phyloP scores from a whole-genome alignment of 2,888 invertebrate genomes.

The Saturnia japonica region DNA sequence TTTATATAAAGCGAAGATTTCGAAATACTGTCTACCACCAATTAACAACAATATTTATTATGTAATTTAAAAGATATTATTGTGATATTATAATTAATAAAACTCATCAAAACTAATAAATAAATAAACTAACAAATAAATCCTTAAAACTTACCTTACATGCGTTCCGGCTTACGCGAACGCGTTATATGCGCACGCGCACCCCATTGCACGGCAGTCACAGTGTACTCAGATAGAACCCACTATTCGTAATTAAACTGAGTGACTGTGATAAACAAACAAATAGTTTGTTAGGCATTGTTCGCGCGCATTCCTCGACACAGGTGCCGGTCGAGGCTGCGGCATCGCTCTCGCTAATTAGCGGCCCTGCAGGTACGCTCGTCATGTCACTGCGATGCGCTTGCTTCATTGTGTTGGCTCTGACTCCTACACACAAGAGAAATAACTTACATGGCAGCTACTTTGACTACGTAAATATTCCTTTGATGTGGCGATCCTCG shows the following conservation, averaged over 20 bases:
- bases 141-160: too few relatives aligned
- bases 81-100: too few relatives aligned
- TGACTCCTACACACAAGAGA: neutral
- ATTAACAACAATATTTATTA: too few relatives aligned
- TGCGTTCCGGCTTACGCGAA: too few relatives aligned
- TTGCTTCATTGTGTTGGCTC: neutral
- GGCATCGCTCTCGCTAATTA: constrained; percentile 2
- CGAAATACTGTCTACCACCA: too few relatives aligned
- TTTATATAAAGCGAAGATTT: too few relatives aligned
- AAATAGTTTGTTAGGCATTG: constrained; percentile 31
- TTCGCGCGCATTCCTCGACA: constrained; percentile 14
- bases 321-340: neutral
- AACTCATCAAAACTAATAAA: too few relatives aligned
- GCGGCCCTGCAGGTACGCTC: neutral
- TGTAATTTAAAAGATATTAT: too few relatives aligned
- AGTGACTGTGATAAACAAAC: constrained; percentile 63
- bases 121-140: too few relatives aligned
- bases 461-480: neutral
- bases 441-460: neutral
- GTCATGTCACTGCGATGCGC: neutral
- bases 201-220: neutral
- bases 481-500: neutral
- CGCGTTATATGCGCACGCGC: neutral
- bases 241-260: constrained; percentile 51
- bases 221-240: neutral